phyloP scores from a whole-genome alignment of 2,888 invertebrate species.

The Hyposoter didymator region DNA sequence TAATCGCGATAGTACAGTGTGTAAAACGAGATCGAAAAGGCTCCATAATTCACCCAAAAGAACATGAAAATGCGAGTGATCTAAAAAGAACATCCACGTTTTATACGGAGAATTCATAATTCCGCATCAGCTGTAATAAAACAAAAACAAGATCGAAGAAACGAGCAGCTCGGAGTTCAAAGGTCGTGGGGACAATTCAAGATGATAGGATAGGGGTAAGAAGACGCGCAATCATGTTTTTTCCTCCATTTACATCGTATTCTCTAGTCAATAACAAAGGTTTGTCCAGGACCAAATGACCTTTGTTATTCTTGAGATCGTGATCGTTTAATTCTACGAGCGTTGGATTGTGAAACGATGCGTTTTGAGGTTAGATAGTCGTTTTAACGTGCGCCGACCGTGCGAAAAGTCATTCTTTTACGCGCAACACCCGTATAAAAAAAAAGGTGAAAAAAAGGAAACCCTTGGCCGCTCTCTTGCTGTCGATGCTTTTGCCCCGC shows the following conservation, averaged over 20 bases:
- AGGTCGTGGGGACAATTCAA: constrained; percentile 48
- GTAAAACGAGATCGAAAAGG: constrained; percentile 3
- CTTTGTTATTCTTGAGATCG: neutral
- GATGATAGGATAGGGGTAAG: constrained; percentile 55
- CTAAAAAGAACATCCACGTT: neutral
- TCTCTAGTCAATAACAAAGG: neutral
- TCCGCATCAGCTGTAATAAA: constrained; percentile 1
- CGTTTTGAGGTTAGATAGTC: constrained; percentile 79
- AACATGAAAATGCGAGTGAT: constrained; percentile 7
- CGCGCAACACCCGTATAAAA: constrained; percentile 73
- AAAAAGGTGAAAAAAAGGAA: constrained; percentile 16
- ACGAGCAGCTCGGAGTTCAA: constrained; percentile 48
- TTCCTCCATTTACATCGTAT: neutral
- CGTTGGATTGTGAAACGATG: constrained; percentile 7
- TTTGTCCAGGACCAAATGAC: neutral
- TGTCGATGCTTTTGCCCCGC: constrained; percentile 46
- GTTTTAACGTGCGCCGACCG: constrained; percentile 73
- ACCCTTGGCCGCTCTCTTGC: constrained; percentile 41
- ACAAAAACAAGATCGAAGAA: constrained; percentile 30
- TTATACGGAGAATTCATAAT: neutral
- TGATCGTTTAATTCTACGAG: constrained; percentile 15
- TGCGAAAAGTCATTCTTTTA: constrained; percentile 75
- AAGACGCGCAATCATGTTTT: neutral
- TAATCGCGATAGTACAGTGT: constrained; percentile 32
- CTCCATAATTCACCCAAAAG: neutral